A percentile compares a stretch with the other conserved stretches of the same genome.
These are phyloP conservation scores for Calidris pygmaea DNA, from an alignment of 2,113 vertebrate species.

Conservation along the genomic window DNA sequence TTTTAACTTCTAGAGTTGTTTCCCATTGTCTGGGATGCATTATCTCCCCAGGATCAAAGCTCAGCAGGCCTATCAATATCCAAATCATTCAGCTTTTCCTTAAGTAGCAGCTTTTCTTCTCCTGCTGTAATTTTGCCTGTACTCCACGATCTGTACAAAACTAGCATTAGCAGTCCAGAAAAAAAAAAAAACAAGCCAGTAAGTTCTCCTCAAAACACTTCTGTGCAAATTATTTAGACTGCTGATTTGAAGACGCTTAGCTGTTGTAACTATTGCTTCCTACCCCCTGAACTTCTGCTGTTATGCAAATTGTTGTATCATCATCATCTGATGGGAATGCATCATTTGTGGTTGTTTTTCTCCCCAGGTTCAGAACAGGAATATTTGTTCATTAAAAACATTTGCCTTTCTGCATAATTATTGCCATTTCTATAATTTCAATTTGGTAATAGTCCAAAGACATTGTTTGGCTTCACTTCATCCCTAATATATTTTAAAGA, in stretches of 20 bases:
- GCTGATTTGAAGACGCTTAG: neutral
- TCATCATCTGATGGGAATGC: constrained; percentile 3
- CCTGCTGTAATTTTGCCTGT: neutral
- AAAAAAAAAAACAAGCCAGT: neutral
- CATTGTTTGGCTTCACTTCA: neutral
- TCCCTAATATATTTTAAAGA: constrained; percentile 17
- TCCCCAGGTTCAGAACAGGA: constrained; percentile 11
- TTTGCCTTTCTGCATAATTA: constrained; percentile 39
- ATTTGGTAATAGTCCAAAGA: constrained; percentile 27
- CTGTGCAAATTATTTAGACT: neutral
- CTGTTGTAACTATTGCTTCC: neutral
- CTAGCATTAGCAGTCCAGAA: neutral
- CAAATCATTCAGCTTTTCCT: neutral
- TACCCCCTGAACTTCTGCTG: neutral
- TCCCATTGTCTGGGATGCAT: neutral
- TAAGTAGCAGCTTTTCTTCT: neutral
- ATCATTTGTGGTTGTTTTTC: constrained; percentile 6
- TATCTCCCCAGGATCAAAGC: neutral
- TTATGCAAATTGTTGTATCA: constrained; percentile 12
- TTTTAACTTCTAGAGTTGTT: neutral
- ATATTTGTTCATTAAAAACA: constrained; percentile 36
- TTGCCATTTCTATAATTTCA: constrained; percentile 27
- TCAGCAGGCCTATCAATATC: neutral
- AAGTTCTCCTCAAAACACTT: neutral
- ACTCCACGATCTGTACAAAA: neutral